Evolutionary conservation across 2,113 vertebrate genomes (phyloP), one percentile per base, ranked within the genome.

Genomic region (Cryptotis parvus): DNA sequence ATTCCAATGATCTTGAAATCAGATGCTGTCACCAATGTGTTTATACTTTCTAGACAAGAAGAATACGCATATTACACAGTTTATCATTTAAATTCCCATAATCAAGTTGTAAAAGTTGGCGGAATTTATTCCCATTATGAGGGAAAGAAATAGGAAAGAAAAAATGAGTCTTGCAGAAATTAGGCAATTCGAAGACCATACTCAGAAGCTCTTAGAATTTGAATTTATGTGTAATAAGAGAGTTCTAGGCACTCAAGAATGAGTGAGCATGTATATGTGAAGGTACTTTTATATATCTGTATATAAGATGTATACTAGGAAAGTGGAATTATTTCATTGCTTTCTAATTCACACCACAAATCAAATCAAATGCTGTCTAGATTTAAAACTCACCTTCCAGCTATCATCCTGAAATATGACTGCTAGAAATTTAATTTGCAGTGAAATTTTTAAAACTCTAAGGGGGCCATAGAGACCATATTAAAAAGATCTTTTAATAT

Each of bases 41-140:
- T 93, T 2, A 65, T 58, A 41, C 41, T 16, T 81, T 70, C 76
- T 22, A 78, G 43, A 6, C 24, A 88, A 52, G n/a, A 86, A 86
- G 22, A 84, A 84, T 11, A 27, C 85, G 14, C 1, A 45, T 88
- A 85, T 86, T 11, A 29, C 3, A 92, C 11, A 4, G 77, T 91
- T 87, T 61, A 41, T 72, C 29, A 90, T 49, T 92, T 88, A 45
- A 88, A 72, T 29, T 73, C 6, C 39, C 12, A 22, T 89, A 85
- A 58, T n/a, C 68, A 75, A 76, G 3, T 75, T 73, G 79, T 12
- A 90, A 65, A 92, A 18, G 4, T 37, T 68, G 58, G 65, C 10
- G 69, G 43, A 27, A 84, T 52, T 31, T 80, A 27, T 52, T 58
- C 6, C 6, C 7, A 43, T 69, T 39, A 35, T 29, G 33, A 86